Base-by-base conservation (phyloP, 2,797 vertebrate genomes). In the Eulemur mongoz region DNA sequence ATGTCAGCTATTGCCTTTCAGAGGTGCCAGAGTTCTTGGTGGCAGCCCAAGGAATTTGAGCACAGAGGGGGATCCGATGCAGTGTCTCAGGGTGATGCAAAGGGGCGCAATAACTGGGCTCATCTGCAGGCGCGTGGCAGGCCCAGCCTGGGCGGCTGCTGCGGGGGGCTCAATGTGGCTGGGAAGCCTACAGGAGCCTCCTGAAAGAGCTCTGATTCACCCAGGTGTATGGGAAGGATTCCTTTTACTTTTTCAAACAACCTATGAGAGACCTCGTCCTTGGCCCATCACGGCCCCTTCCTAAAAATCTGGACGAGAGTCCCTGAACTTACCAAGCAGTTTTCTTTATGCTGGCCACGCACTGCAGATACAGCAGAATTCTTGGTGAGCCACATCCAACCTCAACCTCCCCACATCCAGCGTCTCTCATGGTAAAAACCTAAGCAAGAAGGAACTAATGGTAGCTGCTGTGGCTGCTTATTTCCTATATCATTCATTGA, bases 131-230 rank as follows among this genome's bases (percentile, higher is more conserved):
- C 50, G 79, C 89, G 54, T 93, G 0, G 0, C 80, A 91, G 94
- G 82, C 95, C 92, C 91, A n/a, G 69, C 92, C 96, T 43, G 82
- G 91, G 78, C 95, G 86, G 92, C 97, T 98, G 95, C 89, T 97
- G 93, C 32, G 96, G 70, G 93, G 65, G 96, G 57, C 23, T 35
- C 38, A 13, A 65, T 79, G 17, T 95, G 96, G 89, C 96, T 91
- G 89, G 63, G 88, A 93, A 92, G 79, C 50, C 78, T 48, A 4
- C 52, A 90, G 90, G 95, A 96, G 88, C 87, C 89, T 93, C 67
- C 65, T 67, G 93, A 97, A 97, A 35, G 70, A 88, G 94, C 52
- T 45, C 69, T 95, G 93, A 95, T 85, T 97, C 96, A 97, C 83
- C 81, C 83, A 93, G 92, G 82, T 94, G 61, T 95, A 82, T 92